Base-by-base conservation (phyloP, 2,797 vertebrate species). In the Aselliscus stoliczkanus region DNA sequence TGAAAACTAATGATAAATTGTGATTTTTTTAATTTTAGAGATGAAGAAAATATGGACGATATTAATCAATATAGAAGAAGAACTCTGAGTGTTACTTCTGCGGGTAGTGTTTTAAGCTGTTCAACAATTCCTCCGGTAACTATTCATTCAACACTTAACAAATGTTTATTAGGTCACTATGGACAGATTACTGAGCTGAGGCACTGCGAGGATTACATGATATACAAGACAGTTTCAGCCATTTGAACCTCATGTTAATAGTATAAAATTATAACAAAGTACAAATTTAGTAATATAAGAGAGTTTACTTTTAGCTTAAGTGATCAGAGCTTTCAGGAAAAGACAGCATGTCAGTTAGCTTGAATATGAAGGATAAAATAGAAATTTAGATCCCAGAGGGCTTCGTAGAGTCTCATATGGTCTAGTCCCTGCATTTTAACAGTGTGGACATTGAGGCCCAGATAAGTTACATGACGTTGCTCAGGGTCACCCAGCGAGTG, bases 111-210 rank as follows among this genome's bases (percentile, higher is more conserved):
- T 70, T 98, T 98, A 37, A 99, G 99, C 98, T 99, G 98, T 97
- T 99, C 99, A 58, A 99, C 99, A 39, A 99, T 99, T 98, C 98
- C 99, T 90, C 98, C 97, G 21, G 99, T 99, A 98, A 99, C 98
- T 97, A n/a, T 25, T 87, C 37, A n/a, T 81, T 3, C 14, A 1
- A 0, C 10, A 2, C 75, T 54, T 69, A 42, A 42, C 69, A 56
- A 56, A 11, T 75, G 31, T 72, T 82, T 58, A 34, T 70, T 84
- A 52, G 18, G 8, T 67, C 62, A 76, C 44, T n/a, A 2, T 50
- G 50, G 20, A 31, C 17, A 52, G 15, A 29, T 62, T n/a, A 23
- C 18, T 88, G 29, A 72, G 25, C 52, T 64, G 3, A 60, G 18
- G 15, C 1, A 7, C 47, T 64, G 7, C 25, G 29, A 86, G 29